A percentile compares a stretch with the other conserved stretches of the same genome.
Conservation (phyloP, 2,113 vertebrate genomes). For the Lamprotornis superbus region DNA sequence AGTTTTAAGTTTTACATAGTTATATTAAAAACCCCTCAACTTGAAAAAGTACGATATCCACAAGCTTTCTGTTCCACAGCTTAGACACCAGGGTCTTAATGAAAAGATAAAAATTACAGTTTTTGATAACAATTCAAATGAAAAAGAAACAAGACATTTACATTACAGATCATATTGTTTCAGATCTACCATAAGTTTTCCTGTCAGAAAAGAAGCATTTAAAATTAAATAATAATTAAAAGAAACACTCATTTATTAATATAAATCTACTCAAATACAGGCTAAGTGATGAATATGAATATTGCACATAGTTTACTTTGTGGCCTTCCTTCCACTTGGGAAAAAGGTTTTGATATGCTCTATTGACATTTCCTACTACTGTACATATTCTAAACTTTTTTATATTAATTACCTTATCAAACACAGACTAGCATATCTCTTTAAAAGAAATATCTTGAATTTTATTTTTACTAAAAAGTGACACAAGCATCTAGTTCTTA, state of each 20-base stretch:
- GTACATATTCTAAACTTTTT: background rate
- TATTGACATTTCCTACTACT: background rate
- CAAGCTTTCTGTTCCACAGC: background rate
- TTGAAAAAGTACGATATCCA: background rate
- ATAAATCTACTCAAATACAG: background rate
- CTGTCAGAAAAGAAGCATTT: background rate
- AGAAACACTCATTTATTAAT: background rate
- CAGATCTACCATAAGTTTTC: background rate
- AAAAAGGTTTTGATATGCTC: background rate
- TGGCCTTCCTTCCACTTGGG: background rate
- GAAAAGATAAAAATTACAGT: background rate
- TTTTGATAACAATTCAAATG: background rate
- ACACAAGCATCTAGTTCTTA: background rate
- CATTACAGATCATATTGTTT: background rate
- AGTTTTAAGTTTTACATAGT: background rate
- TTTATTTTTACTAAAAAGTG: background rate
- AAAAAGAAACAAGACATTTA: background rate
- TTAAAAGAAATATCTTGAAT: background rate
- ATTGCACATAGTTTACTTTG: background rate
- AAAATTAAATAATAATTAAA: background rate
- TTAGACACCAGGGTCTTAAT: background rate
- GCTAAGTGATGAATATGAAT: background rate
- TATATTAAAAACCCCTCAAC: background rate
- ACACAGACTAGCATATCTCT: background rate
- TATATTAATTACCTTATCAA: background rate